Base-by-base conservation (phyloP, 1,140 invertebrate species). In the Nasonia giraulti region DNA sequence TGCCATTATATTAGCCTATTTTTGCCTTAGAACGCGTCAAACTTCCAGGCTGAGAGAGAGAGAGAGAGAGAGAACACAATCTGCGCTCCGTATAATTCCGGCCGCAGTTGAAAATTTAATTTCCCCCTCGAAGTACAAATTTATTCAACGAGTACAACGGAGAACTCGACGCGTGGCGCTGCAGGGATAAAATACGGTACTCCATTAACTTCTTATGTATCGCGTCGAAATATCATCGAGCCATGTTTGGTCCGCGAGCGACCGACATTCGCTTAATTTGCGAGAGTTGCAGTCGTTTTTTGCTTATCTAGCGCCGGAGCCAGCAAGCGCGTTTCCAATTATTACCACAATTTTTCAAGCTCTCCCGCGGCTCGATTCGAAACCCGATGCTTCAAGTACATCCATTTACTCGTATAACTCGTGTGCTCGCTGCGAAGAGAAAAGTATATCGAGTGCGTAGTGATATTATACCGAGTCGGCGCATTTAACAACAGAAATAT, bases 261-360 rank as follows among this genome's bases (percentile, higher is more conserved):
- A 27, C 4, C 68, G 68, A 69, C 68, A 23, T 69, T 69, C n/a
- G 62, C 14, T 66, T 66, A 66, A 66, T 66, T 66, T 66, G 62
- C 40, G 8, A 44, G 40, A 44, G 40, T 10, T 55, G 50, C 2
- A 55, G 12, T 17, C 17, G 14, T 14, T 55, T 55, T 55, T 55
- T 55, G 50, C 50, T 55, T 55, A 55, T 20, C 50, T 55, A 55
- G 50, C 5, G 5, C 12, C 50, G 40, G 40, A 55, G 17, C 50
- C 50, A 55, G 12, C 50, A 4, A 20, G 50, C 17, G 12, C 50
- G 50, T 55, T 55, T 55, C 50, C 50, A n/a, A 69, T 69, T 69
- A 69, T 27, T 69, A 69, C 68, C 68, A 11, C 20, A 69, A 69
- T 69, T 69, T 69, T 69, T 69, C 68, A 69, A 27, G 17, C 68